Conservation (phyloP, 2,888 invertebrate genomes). For the Nomada ruficornis region DNA sequence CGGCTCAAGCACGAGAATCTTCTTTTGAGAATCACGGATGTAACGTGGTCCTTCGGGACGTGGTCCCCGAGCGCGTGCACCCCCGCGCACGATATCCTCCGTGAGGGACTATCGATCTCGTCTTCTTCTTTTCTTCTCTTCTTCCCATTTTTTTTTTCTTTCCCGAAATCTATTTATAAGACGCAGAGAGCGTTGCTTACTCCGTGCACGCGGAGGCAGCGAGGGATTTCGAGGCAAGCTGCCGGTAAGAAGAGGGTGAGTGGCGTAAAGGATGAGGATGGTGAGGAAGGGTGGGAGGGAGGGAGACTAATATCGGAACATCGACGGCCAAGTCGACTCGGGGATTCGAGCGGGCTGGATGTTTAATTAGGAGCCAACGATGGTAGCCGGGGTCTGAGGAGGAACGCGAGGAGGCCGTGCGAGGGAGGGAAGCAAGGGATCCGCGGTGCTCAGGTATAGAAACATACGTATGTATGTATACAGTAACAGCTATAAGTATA, state of each 20-base stretch:
- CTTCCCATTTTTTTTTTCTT: constrained; percentile 32
- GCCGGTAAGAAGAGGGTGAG: constrained; percentile 39
- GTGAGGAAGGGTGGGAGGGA: constrained; percentile 41
- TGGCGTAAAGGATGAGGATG: constrained; percentile 30
- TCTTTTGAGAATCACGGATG: constrained; percentile 11
- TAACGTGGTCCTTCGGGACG: background rate
- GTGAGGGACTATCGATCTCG: constrained; percentile 64
- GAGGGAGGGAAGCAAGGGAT: constrained; percentile 54
- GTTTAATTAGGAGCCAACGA: constrained; percentile 84
- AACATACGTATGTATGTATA: constrained; percentile 42
- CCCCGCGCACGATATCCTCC: constrained; percentile 58
- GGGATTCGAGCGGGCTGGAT: constrained; percentile 82
- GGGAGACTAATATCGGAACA: constrained; percentile 83
- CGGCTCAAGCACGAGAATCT: background rate
- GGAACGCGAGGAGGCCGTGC: constrained; percentile 48
- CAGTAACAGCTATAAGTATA: constrained; percentile 5
- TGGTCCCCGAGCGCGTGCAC: constrained; percentile 20
- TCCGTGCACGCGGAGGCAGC: constrained; percentile 58
- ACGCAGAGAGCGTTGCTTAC: constrained; percentile 63
- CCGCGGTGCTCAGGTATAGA: constrained; percentile 70
- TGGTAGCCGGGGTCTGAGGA: constrained; percentile 69
- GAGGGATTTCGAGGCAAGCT: constrained; percentile 51
- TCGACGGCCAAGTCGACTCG: constrained; percentile 81
- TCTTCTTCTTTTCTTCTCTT: constrained; percentile 9
- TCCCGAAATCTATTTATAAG: constrained; percentile 73